Base-by-base conservation (phyloP, 2,797 vertebrate species). In the Rhabdomys pumilio region DNA sequence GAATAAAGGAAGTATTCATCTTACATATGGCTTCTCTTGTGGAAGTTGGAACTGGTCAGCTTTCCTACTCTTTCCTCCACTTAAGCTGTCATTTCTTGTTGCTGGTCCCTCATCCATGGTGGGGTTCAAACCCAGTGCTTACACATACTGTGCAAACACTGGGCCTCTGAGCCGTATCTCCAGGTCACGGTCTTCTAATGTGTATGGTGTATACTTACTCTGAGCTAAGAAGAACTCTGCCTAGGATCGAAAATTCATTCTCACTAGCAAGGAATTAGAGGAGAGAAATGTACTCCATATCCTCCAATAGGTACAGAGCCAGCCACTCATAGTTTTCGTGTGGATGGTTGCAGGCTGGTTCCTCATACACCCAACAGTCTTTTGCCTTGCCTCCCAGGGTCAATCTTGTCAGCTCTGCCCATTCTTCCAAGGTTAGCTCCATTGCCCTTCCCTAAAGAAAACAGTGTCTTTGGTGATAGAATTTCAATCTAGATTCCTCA, bases 231-330 rank as follows among this genome's bases (percentile, higher is more conserved):
- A 26, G 31, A 38, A 29, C 26, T 61, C 72, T 55, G 29, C 6
- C 55, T 47, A 13, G 26, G 29, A 12, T 44, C 41, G 20, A 63
- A 67, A 50, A 82, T 87, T 84, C 63, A 77, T 79, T 76, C 22
- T 83, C 72, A 50, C 88, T 67, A 59, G 34, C 85, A 73, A 91
- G 72, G 69, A 96, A 97, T 31, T 67, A 55, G 86, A 96, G 73
- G 41, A 12, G 47, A 29, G 63, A 86, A 84, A 77, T 50, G 79
- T 41, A 72, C 47, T 92, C 90, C 76, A 92, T 82, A 81, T 63
- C 34, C 69, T 76, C 80, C 84, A 67, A 72, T 22, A 34, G 50
- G 67, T 84, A 94, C 22, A 84, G 89, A 95, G 44, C n/a, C 80
- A 88, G 7, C 29, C 69, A 44, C 72, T 90, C 26, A 31, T 76